A percentile compares a stretch with the other conserved stretches of the same genome.
Evolutionary conservation across 2,888 invertebrate genomes (phyloP).

Genomic region (Dryadula phaetusa): DNA sequence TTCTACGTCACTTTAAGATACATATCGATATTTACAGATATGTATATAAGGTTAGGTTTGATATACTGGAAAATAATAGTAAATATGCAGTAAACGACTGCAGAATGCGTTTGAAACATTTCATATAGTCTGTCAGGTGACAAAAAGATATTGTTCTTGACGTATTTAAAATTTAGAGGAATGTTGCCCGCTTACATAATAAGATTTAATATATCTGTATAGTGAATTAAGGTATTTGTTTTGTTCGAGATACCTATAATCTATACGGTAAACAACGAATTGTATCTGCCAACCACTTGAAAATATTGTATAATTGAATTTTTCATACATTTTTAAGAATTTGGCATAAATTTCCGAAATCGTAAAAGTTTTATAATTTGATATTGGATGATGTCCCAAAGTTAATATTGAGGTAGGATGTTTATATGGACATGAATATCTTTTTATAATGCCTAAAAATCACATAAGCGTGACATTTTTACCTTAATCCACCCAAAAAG

Average conservation of each 20-base stretch:
- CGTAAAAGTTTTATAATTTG: constrained; percentile 10
- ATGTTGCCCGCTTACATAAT: too few relatives aligned
- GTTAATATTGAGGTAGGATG: constrained; percentile 19
- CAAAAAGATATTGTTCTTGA: neutral
- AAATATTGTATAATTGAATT: neutral
- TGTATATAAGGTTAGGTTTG: too few relatives aligned
- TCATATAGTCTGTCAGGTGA: neutral
- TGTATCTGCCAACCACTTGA: too few relatives aligned
- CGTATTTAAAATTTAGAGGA: neutral
- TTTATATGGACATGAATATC: neutral
- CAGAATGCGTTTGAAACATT: neutral
- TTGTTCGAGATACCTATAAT: too few relatives aligned
- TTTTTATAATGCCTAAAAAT: constrained; percentile 25
- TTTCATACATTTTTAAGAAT: constrained; percentile 33
- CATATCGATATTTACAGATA: too few relatives aligned
- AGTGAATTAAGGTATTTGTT: too few relatives aligned
- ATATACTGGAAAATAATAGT: neutral
- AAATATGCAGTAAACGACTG: neutral
- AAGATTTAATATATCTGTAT: too few relatives aligned
- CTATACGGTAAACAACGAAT: too few relatives aligned
- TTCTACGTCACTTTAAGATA: neutral
- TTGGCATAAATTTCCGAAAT: constrained; percentile 15
- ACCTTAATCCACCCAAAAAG: constrained; percentile 18
- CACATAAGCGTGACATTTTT: constrained; percentile 24
- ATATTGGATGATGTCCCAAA: neutral